Percentiles rank a stretch among this genome's conserved stretches.
These are phyloP conservation scores for Tetranychus truncatus DNA, from an alignment of 2,888 invertebrate genomes.

Conservation along the genomic window DNA sequence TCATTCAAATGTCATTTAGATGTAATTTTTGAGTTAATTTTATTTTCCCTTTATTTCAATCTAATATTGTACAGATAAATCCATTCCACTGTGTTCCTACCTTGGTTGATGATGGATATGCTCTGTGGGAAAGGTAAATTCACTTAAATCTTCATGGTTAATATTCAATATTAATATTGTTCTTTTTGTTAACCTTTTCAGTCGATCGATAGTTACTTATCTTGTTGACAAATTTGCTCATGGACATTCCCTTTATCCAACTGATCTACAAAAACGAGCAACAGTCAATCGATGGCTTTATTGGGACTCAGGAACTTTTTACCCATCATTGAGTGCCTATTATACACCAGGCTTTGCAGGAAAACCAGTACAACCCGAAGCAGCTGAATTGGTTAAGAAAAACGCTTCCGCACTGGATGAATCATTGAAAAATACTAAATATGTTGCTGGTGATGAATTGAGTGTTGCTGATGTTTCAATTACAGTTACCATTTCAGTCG, in stretches of 20 bases:
- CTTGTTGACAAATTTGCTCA: conserved; percentile 1
- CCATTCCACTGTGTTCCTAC: conserved; percentile 5
- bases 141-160: no score
- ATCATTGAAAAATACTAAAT: background rate
- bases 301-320: background rate
- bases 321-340: background rate
- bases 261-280: background rate
- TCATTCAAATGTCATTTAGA: no score
- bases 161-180: no score
- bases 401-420: background rate
- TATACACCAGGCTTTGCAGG: background rate
- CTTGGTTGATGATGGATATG: conserved; percentile 7
- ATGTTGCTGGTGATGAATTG: background rate
- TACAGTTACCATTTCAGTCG: background rate
- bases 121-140: background rate
- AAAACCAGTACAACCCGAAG: background rate
- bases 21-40: background rate
- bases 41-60: background rate
- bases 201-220: conserved; percentile 7
- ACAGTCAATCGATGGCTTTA: background rate
- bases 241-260: background rate
- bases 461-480: background rate
- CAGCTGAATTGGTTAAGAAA: background rate
- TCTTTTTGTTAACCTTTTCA: background rate
- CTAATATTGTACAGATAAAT: background rate